Evolutionary conservation across 2,113 vertebrate genomes (phyloP), one percentile per base, ranked within the genome.

Genomic region (Laterallus jamaicensis): DNA sequence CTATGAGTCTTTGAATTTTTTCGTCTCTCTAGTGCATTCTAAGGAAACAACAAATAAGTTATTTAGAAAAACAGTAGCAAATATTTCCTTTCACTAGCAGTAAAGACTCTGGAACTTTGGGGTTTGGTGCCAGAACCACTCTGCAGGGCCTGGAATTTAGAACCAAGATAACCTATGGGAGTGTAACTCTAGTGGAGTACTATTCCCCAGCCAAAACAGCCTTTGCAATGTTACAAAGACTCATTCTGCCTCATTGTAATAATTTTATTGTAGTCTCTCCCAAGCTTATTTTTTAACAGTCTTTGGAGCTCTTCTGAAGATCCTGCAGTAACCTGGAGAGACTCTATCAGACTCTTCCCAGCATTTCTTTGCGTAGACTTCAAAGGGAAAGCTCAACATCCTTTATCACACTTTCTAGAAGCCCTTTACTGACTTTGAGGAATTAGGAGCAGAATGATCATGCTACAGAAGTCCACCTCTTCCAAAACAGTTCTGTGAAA

Each of bases 21-120:
- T 96, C 98, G 97, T 81, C 98, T 98, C 95, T 99, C 99, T 55
- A 99, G 98, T 32, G 99, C 99, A 89, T 98, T 99, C 99, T 99
- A 95, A 73, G 81, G 93, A 90, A 97, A 94, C 39, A 97, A 96
- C 15, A 92, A 91, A 93, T 21, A 93, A 2, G 60, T 86, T 28
- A 49, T 42, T 96, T 37, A 82, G 76, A 90, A 85, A 83, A 91
- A 59, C 74, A 86, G 47, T 5, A 95, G 49, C 29, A 10, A 84
- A 76, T 12, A 94, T 85, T 84, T 49, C 35, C 40, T 88, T 67
- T 67, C 24, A 73, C 39, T 75, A 88, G 14, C 35, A 73, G 29
- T 31, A 91, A 86, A n/a, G 49, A 80, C 76, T 50, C 20, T 76
- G 37, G 17, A 93, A 78, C 5, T 59, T 29, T 50, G 50, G 54